Conservation (phyloP, 2,113 vertebrate genomes). For the Syngnathus typhle region DNA sequence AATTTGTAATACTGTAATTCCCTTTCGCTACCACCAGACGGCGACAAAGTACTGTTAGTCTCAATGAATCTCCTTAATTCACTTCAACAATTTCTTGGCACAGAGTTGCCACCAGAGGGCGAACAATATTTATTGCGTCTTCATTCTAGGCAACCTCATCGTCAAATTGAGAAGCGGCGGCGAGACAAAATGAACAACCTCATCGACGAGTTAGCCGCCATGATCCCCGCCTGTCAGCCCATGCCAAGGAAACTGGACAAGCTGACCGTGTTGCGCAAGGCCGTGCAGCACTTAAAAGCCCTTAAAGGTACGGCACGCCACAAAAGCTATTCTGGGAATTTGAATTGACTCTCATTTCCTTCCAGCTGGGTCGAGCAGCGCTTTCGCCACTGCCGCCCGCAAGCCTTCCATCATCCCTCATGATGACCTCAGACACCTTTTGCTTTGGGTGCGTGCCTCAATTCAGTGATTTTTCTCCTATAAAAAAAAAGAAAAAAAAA, state of each 20-base stretch:
- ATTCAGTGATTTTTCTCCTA: not conserved
- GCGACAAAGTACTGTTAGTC: too few relatives aligned
- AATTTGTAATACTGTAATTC: too few relatives aligned
- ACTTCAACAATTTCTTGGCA: not conserved
- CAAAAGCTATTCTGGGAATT: not conserved
- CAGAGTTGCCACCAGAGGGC: too few relatives aligned
- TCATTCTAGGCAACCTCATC: constrained; percentile 81
- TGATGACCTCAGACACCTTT: constrained; percentile 85
- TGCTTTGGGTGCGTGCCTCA: constrained; percentile 75
- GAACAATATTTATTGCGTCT: too few relatives aligned
- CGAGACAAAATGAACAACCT: constrained; percentile 95
- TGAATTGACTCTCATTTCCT: not conserved
- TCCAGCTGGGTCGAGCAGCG: constrained; percentile 75
- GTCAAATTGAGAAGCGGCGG: constrained; percentile 88
- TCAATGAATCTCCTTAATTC: not conserved
- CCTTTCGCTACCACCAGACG: too few relatives aligned
- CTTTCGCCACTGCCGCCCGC: constrained; percentile 81
- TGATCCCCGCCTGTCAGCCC: constrained; percentile 88
- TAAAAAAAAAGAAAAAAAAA: not conserved
- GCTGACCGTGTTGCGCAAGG: constrained; percentile 87
- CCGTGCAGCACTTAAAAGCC: constrained; percentile 89
- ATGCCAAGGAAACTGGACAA: constrained; percentile 87
- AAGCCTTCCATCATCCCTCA: constrained; percentile 89
- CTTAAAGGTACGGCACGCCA: constrained; percentile 73
- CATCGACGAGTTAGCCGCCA: constrained; percentile 85